Conservation (phyloP, 2,797 vertebrate species). For the Aplochiton taeniatus region DNA sequence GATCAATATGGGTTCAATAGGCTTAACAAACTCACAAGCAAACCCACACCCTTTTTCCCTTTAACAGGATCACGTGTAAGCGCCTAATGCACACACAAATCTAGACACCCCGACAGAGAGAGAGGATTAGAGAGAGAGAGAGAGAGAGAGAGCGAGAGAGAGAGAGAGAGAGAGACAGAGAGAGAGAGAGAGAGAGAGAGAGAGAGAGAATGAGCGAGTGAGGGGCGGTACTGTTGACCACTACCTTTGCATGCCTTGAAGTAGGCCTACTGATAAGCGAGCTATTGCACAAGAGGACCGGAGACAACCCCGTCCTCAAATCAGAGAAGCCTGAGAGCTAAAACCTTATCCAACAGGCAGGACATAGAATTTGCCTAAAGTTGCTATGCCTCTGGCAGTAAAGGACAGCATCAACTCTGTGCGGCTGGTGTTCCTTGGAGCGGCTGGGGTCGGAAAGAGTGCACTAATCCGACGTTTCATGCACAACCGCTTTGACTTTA, state of each 20-base stretch:
- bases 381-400: background rate
- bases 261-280: no score
- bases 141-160: background rate
- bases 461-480: slow-evolving; percentile 75
- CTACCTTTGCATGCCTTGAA: no score
- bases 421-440: slow-evolving; percentile 74
- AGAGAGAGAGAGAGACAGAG: background rate
- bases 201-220: background rate
- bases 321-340: no score
- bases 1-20: no score
- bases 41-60: background rate
- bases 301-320: no score
- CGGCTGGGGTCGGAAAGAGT: slow-evolving; percentile 74
- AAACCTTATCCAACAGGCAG: no score
- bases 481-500: slow-evolving; percentile 64
- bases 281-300: no score
- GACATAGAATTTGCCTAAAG: no score
- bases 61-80: background rate
- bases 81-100: background rate
- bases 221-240: background rate
- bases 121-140: no score
- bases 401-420: slow-evolving; percentile 15
- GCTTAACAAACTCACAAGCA: background rate
- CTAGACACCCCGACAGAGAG: background rate
- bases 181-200: background rate